Evolutionary conservation across 2,888 invertebrate genomes (phyloP).

Genomic region (Orthosia gracilis): DNA sequence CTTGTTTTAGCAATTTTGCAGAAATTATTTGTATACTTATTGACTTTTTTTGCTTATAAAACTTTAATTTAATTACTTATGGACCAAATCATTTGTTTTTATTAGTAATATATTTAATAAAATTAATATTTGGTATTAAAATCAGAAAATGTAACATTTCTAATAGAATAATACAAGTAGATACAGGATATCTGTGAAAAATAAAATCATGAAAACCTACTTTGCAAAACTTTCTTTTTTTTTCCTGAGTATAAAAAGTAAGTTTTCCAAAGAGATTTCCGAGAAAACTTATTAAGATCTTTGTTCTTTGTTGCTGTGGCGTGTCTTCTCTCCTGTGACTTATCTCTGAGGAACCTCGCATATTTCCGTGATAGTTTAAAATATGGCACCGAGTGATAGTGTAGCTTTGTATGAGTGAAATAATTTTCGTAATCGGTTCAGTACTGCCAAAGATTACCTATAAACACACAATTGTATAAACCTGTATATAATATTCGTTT

Average conservation of each 20-base stretch:
- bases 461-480: neutral
- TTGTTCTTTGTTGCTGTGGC: neutral
- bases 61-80: neutral
- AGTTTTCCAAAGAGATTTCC: too few relatives aligned
- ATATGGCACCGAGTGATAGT: neutral
- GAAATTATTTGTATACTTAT: neutral
- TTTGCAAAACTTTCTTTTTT: neutral
- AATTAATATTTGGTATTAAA: neutral
- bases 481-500: neutral
- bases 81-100: neutral
- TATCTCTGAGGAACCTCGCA: neutral
- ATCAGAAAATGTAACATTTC: neutral
- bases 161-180: slow-evolving; percentile 8
- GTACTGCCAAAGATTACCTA: neutral
- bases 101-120: neutral
- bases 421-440: neutral
- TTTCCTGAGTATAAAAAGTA: too few relatives aligned
- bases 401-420: neutral
- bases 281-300: neutral
- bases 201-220: neutral
- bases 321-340: neutral
- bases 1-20: neutral
- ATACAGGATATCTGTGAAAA: too few relatives aligned
- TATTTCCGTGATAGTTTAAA: neutral
- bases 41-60: too few relatives aligned